Conservation (phyloP, 2,888 invertebrate genomes). For the Phanerotoma sp. region DNA sequence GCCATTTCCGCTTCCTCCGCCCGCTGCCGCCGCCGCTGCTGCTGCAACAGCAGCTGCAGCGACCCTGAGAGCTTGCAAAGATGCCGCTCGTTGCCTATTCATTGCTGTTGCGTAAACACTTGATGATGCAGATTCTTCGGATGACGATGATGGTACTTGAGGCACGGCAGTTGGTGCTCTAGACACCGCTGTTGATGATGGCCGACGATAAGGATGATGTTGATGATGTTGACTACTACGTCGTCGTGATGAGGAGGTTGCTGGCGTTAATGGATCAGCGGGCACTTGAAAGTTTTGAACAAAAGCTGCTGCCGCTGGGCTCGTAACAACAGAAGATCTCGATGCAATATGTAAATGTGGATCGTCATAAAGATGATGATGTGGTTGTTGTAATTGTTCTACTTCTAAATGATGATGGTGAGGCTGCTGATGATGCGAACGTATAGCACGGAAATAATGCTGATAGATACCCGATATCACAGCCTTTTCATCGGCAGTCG, state of each 20-base stretch:
- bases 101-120: slow-evolving; percentile 50
- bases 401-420: slow-evolving; percentile 35
- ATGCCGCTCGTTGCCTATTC: slow-evolving; percentile 50
- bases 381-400: slow-evolving; percentile 31
- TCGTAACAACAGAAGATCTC: slow-evolving; percentile 15
- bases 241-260: slow-evolving; percentile 32
- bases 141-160: slow-evolving; percentile 28
- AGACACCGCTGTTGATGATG: slow-evolving; percentile 30
- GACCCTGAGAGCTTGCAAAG: slow-evolving; percentile 48
- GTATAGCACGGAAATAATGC: slow-evolving; percentile 51
- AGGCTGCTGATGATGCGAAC: slow-evolving; percentile 44
- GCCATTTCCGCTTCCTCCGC: slow-evolving; percentile 12
- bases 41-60: slow-evolving; percentile 50
- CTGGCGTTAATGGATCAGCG: slow-evolving; percentile 19
- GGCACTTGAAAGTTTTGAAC: slow-evolving; percentile 20
- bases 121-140: slow-evolving; percentile 37
- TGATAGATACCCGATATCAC: slow-evolving; percentile 53
- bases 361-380: slow-evolving; percentile 34
- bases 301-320: slow-evolving; percentile 18
- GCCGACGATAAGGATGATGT: slow-evolving; percentile 36
- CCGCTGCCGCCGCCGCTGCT: slow-evolving; percentile 35
- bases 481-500: slow-evolving; percentile 48
- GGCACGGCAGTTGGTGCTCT: slow-evolving; percentile 30
- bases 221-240: slow-evolving; percentile 26
- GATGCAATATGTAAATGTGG: slow-evolving; percentile 16